A percentile compares a stretch with the other conserved stretches of the same genome.
Conservation (phyloP, 2,797 vertebrate genomes). For the Alfaro cultratus region DNA sequence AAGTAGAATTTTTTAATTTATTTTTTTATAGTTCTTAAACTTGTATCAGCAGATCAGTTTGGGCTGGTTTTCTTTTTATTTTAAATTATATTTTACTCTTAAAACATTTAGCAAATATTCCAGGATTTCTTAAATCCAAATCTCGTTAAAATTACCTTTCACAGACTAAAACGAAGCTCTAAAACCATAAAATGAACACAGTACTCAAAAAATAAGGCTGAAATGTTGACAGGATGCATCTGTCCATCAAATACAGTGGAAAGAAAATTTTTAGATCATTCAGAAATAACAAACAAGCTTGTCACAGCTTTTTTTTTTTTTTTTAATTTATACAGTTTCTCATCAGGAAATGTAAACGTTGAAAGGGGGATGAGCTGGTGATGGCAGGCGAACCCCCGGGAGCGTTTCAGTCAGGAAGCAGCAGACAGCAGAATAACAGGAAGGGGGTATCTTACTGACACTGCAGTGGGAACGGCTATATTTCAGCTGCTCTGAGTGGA, state of each 20-base stretch:
- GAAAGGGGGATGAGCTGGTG: slow-evolving; percentile 5
- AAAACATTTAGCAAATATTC: neutral
- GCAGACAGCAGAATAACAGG: slow-evolving; percentile 71
- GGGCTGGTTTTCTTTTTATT: neutral
- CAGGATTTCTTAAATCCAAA: neutral
- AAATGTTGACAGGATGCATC: neutral
- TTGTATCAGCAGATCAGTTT: neutral
- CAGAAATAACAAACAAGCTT: neutral
- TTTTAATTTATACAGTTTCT: slow-evolving; percentile 24
- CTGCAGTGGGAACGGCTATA: slow-evolving; percentile 49
- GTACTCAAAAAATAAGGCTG: neutral
- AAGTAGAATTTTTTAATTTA: neutral
- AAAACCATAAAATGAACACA: neutral
- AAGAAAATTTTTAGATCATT: slow-evolving; percentile 13
- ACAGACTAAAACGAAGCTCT: neutral
- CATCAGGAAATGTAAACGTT: slow-evolving; percentile 18
- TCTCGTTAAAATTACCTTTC: neutral
- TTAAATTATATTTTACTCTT: neutral
- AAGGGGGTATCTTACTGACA: slow-evolving; percentile 64
- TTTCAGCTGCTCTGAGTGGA: slow-evolving; percentile 30
- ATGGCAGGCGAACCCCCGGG: slow-evolving; percentile 42
- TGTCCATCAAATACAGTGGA: neutral
- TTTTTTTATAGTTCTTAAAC: neutral
- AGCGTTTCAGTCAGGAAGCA: slow-evolving; percentile 62
- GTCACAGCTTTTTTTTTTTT: neutral